A percentile compares a stretch with the other conserved stretches of the same genome.
Conservation (phyloP, 2,113 vertebrate species). For the Morone chrysops region DNA sequence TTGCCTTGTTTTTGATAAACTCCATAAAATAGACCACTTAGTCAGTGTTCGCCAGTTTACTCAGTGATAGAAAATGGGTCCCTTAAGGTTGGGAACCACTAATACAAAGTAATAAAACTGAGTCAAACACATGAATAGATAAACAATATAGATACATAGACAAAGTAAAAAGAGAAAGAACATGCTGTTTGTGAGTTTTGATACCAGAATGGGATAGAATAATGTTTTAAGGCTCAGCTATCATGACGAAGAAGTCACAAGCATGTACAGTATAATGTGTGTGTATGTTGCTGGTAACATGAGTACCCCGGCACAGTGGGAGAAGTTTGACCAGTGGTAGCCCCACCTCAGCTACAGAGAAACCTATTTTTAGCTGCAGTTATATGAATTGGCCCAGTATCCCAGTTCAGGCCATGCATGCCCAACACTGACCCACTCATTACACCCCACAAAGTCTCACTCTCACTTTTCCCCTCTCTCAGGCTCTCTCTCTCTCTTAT, state of each 20-base stretch:
- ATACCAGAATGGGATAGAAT: background rate
- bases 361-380: conserved; percentile 84
- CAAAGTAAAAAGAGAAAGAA: no score
- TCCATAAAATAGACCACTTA: no score
- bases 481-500: conserved; percentile 33
- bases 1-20: no score
- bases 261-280: background rate
- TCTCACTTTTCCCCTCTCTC: conserved; percentile 4
- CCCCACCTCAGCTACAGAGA: conserved; percentile 64
- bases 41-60: no score
- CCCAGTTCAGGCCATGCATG: conserved; percentile 72
- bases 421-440: conserved; percentile 70
- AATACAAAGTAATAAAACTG: no score
- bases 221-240: background rate
- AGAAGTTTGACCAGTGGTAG: conserved; percentile 46
- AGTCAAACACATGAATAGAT: no score
- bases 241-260: background rate
- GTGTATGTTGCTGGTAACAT: conserved; percentile 41
- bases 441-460: conserved; percentile 63
- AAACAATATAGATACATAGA: no score
- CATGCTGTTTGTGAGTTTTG: background rate
- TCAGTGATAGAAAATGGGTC: no score
- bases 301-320: conserved; percentile 29
- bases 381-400: conserved; percentile 86
- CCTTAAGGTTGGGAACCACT: no score